Conservation (phyloP, 2,113 vertebrate species). For the Lycaon pictus region DNA sequence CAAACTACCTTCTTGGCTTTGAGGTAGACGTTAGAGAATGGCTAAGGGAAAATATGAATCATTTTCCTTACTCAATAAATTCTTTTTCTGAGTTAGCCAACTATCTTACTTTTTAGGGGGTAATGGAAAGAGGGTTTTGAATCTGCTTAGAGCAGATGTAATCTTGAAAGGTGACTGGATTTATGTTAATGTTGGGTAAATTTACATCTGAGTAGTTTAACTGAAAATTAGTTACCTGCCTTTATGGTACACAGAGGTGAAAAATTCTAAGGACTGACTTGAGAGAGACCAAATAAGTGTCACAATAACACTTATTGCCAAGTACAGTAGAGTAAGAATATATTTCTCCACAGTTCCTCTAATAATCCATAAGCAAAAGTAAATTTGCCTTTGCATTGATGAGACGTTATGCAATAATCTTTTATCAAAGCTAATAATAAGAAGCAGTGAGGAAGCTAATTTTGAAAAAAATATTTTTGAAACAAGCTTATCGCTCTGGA, state of each 20-base stretch:
- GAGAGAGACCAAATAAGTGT: not conserved
- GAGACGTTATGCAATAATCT: constrained; percentile 4
- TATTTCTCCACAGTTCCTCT: not conserved
- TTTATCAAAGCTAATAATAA: constrained; percentile 1
- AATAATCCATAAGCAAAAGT: constrained; percentile 31
- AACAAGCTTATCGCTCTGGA: not conserved
- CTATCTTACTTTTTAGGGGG: not conserved
- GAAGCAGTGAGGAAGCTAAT: constrained; percentile 44
- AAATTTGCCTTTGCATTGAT: constrained; percentile 48
- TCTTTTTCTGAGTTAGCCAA: not conserved
- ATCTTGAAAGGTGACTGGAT: constrained; percentile 46
- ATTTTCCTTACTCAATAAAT: constrained; percentile 32
- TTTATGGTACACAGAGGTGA: not conserved
- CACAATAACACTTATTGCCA: not conserved
- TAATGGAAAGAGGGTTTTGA: not conserved
- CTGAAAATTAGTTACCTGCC: constrained; percentile 24
- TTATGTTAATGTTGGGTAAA: constrained; percentile 38
- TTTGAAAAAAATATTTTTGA: constrained; percentile 8
- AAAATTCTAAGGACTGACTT: constrained; percentile 32
- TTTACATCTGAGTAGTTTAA: constrained; percentile 56
- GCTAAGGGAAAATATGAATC: not conserved
- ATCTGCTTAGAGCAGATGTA: constrained; percentile 25
- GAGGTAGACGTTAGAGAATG: not conserved
- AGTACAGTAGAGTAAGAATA: not conserved
- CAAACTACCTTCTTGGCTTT: not conserved